Percentiles rank a stretch among this genome's conserved stretches.
Evolutionary conservation across 2,113 vertebrate genomes (phyloP).

Genomic region (Porphyrio hochstetteri): DNA sequence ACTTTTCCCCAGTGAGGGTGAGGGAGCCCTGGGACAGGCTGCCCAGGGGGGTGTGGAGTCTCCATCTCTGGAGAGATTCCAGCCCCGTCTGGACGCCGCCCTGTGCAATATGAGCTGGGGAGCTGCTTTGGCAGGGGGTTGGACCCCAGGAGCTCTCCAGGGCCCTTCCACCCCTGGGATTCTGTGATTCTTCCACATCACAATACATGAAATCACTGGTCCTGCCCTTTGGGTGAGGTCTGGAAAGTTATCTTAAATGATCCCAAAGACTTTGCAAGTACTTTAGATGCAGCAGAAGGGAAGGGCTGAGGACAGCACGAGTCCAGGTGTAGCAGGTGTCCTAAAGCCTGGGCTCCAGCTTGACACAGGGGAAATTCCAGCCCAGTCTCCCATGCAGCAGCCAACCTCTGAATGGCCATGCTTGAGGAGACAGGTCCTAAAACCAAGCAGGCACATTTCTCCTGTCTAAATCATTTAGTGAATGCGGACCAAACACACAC

Average conservation of each 20-base stretch:
- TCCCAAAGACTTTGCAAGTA: not conserved
- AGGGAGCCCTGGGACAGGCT: too few species aligned
- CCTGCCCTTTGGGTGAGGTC: not conserved
- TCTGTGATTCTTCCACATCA: not conserved
- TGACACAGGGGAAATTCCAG: not conserved
- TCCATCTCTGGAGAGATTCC: too few species aligned
- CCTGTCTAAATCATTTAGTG: not conserved
- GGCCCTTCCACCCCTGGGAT: too few species aligned
- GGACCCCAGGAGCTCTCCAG: too few species aligned
- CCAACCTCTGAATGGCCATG: not conserved
- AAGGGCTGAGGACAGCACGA: not conserved
- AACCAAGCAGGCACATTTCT: not conserved
- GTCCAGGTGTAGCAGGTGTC: not conserved
- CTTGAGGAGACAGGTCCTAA: not conserved
- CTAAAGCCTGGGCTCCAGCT: not conserved
- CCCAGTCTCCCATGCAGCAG: not conserved
- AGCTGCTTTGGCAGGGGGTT: too few species aligned
- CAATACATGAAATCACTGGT: not conserved
- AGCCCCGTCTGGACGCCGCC: too few species aligned
- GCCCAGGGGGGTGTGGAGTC: too few species aligned
- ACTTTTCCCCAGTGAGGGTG: too few species aligned
- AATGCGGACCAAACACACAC: not conserved
- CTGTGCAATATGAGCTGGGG: too few species aligned
- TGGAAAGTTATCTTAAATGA: not conserved
- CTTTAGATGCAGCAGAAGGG: not conserved